These are phyloP conservation scores for Pseudois nayaur DNA, from an alignment of 2,113 vertebrate species.

Conservation along the genomic window DNA sequence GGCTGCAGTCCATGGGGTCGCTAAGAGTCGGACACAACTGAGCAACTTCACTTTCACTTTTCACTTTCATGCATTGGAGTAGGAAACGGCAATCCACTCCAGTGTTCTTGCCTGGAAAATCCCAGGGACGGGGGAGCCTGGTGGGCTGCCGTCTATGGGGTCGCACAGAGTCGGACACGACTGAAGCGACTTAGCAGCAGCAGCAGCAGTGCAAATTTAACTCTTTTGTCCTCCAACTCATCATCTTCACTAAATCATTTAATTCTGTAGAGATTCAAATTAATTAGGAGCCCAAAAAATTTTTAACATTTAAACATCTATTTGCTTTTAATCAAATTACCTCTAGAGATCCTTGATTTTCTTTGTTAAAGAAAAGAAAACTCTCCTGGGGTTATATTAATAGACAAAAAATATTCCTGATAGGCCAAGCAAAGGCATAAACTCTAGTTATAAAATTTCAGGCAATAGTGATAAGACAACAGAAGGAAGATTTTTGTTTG, in stretches of 20 bases:
- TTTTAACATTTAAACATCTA: neutral
- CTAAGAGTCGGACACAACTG: too few relatives aligned
- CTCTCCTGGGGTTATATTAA: neutral
- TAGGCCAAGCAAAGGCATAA: neutral
- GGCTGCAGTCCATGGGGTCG: too few relatives aligned
- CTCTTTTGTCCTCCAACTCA: neutral
- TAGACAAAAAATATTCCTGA: neutral
- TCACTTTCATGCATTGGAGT: too few relatives aligned
- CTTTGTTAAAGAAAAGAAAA: neutral
- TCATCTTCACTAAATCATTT: neutral
- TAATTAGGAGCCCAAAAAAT: neutral
- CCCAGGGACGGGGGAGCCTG: too few relatives aligned
- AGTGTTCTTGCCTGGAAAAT: too few relatives aligned
- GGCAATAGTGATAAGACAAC: neutral
- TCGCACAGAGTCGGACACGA: too few relatives aligned
- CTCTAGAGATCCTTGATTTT: neutral
- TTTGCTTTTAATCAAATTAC: conserved; percentile 26
- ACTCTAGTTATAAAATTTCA: neutral
- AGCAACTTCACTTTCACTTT: too few relatives aligned
- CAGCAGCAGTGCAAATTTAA: neutral
- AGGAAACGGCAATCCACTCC: too few relatives aligned
- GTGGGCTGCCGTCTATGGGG: too few relatives aligned
- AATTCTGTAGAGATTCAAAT: neutral
- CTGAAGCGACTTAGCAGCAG: too few relatives aligned
- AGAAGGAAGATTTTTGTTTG: neutral